These are phyloP conservation scores for Acanthurus tractus DNA, from an alignment of 2,797 vertebrate genomes.

Conservation along the genomic window DNA sequence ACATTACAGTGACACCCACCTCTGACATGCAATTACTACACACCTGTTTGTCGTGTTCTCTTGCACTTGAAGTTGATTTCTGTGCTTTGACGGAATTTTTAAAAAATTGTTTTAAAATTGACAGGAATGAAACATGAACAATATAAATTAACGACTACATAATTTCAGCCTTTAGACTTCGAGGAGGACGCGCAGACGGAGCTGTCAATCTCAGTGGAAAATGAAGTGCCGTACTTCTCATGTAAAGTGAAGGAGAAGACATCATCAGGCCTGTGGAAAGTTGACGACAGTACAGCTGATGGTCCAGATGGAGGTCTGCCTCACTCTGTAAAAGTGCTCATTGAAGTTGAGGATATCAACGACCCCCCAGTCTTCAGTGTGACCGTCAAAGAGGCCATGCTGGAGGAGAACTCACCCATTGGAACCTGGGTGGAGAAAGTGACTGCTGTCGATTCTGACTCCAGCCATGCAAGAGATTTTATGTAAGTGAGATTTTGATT, in stretches of 20 bases:
- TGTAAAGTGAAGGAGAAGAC: constrained; percentile 73
- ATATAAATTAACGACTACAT: neutral
- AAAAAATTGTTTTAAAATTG: neutral
- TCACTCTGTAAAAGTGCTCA: constrained; percentile 40
- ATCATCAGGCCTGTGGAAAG: constrained; percentile 65
- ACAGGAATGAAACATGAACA: neutral
- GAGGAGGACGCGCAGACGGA: constrained; percentile 59
- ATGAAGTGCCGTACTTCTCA: constrained; percentile 69
- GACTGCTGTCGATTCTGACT: constrained; percentile 73
- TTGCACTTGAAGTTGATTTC: neutral
- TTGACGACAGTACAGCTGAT: constrained; percentile 35
- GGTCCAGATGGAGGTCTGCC: neutral
- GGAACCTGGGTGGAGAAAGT: constrained; percentile 71
- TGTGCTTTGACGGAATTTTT: neutral
- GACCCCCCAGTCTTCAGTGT: constrained; percentile 72
- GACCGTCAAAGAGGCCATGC: constrained; percentile 13
- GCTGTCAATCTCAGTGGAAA: constrained; percentile 72
- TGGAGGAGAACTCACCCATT: constrained; percentile 70
- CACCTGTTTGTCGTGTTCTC: neutral
- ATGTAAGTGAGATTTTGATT: constrained; percentile 53
- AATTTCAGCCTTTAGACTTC: constrained; percentile 76
- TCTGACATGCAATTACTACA: neutral
- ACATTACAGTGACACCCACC: constrained; percentile 24
- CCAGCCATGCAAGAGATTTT: constrained; percentile 45
- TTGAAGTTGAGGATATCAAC: constrained; percentile 77